Evolutionary conservation across 2,113 vertebrate genomes (phyloP).

Genomic region (Hypanus sabinus): DNA sequence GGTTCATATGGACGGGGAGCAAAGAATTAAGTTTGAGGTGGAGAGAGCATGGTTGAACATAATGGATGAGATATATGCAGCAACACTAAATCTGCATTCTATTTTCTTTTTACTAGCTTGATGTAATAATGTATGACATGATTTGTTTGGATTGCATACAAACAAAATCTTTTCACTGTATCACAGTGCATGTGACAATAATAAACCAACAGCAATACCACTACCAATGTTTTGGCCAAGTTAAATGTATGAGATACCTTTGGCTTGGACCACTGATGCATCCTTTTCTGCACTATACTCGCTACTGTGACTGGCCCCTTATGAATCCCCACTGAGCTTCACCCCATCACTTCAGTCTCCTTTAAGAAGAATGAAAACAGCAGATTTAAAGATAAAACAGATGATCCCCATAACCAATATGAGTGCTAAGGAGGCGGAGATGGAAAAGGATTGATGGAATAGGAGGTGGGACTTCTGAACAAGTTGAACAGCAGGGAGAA

Average conservation of each 20-base stretch:
- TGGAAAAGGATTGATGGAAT: not conserved
- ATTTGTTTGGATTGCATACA: too few relatives aligned
- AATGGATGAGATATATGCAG: not conserved
- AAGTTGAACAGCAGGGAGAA: not conserved
- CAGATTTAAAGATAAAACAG: not conserved
- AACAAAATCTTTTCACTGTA: too few relatives aligned
- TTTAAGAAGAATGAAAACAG: not conserved
- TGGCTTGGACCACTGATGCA: too few relatives aligned
- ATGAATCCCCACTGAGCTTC: not conserved
- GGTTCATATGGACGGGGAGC: not conserved
- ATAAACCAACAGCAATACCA: too few relatives aligned
- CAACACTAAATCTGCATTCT: not conserved
- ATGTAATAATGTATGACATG: too few relatives aligned
- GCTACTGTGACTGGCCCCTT: not conserved
- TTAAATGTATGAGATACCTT: too few relatives aligned
- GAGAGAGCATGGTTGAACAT: not conserved
- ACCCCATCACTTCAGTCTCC: not conserved
- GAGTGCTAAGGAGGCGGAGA: not conserved
- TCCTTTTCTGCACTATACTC: not conserved
- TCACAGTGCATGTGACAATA: too few relatives aligned
- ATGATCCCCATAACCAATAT: not conserved
- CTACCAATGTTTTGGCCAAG: too few relatives aligned
- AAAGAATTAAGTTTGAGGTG: not conserved
- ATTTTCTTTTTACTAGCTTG: too few relatives aligned
- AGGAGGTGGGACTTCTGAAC: not conserved